These are phyloP conservation scores for Hypocryptadius cinnamomeus DNA, from an alignment of 2,113 vertebrate species.

Conservation along the genomic window DNA sequence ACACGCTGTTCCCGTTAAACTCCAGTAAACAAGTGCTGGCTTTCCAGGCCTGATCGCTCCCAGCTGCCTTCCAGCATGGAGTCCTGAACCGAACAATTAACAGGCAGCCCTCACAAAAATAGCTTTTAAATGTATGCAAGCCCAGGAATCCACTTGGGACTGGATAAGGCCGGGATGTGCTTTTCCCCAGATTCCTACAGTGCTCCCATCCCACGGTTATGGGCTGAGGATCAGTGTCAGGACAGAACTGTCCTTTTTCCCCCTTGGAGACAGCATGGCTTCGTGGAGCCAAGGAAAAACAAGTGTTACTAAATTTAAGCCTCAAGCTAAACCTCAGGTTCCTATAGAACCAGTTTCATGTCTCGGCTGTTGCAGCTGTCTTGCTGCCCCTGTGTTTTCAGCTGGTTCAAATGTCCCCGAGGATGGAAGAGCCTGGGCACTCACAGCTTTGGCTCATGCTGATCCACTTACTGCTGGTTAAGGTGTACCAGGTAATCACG, in stretches of 20 bases:
- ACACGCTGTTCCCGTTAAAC: neutral
- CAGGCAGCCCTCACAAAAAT: neutral
- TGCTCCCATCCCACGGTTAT: neutral
- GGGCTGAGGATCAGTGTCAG: neutral
- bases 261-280: neutral
- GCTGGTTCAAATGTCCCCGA: neutral
- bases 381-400: neutral
- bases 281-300: neutral
- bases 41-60: neutral
- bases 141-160: neutral
- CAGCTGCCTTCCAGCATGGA: neutral
- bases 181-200: neutral
- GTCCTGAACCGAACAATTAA: neutral
- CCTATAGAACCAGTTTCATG: neutral
- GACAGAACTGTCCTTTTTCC: neutral
- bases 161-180: neutral
- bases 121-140: neutral
- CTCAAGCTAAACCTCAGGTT: neutral
- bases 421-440: neutral
- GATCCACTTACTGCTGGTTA: neutral
- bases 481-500: neutral
- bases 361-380: neutral
- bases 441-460: neutral
- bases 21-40: neutral
- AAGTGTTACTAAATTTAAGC: conserved; percentile 28